These are phyloP conservation scores for Rhopilema esculentum DNA, from an alignment of 30 jellyfish, hydroid and myxozoan genomes.

Conservation along the genomic window DNA sequence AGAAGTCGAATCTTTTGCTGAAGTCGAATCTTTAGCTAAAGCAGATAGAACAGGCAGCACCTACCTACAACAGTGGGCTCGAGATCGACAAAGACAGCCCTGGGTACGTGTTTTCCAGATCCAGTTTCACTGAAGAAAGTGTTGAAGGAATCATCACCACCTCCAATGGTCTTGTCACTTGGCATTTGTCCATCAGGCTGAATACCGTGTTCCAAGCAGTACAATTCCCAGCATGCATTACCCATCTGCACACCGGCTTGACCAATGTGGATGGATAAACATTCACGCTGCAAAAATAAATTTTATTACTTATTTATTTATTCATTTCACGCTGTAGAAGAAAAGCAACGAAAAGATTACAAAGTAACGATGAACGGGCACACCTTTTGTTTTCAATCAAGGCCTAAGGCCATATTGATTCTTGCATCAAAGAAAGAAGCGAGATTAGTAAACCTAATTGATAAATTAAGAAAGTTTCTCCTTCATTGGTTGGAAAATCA, in stretches of 20 bases:
- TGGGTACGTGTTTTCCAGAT: conserved; percentile 92
- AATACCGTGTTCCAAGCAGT: conserved; percentile 96
- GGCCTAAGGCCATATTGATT: too few species aligned
- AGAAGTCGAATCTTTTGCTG: too few species aligned
- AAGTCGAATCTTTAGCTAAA: too few species aligned
- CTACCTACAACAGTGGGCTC: conserved; percentile 93
- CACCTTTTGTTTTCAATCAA: too few species aligned
- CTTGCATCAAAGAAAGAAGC: too few species aligned
- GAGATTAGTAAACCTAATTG: too few species aligned
- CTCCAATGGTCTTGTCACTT: conserved; percentile 93
- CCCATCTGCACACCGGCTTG: conserved; percentile 98
- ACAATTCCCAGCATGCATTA: conserved; percentile 97
- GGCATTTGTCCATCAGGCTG: conserved; percentile 99
- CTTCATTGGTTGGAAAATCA: too few species aligned
- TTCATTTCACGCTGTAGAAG: too few species aligned
- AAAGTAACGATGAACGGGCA: too few species aligned
- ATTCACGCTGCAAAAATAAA: conserved; percentile 79
- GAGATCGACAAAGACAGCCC: conserved; percentile 93
- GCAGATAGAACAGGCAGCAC: conserved; percentile 10
- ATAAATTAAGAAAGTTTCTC: too few species aligned
- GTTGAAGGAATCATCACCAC: conserved; percentile 96
- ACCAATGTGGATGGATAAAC: conserved; percentile 93
- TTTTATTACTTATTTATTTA: too few species aligned
- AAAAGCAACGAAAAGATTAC: too few species aligned
- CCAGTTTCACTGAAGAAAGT: conserved; percentile 98